Percentiles rank a stretch among this genome's conserved stretches.
These are phyloP conservation scores for Anguilla rostrata DNA, from an alignment of 2,113 vertebrate genomes.

Conservation along the genomic window DNA sequence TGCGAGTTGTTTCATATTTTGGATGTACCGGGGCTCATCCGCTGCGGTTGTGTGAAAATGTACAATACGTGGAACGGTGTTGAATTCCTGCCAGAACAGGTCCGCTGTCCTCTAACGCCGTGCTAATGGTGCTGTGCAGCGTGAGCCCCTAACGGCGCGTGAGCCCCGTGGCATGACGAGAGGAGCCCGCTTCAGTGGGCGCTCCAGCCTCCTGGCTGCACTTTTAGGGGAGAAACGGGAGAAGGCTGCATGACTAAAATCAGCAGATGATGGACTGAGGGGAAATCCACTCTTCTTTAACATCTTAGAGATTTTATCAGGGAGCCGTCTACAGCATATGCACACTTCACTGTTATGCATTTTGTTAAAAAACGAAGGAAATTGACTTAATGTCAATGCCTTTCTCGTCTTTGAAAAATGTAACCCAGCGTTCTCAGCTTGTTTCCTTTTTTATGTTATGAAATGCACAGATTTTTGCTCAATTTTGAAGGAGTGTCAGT, in stretches of 20 bases:
- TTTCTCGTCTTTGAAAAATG: conserved; percentile 1
- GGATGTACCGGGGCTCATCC: background rate
- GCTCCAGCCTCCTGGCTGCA: background rate
- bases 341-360: background rate
- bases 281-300: background rate
- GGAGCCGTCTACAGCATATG: background rate
- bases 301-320: background rate
- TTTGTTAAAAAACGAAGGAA: background rate
- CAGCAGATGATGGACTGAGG: background rate
- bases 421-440: background rate
- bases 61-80: background rate
- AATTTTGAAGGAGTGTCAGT: background rate
- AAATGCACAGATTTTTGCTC: background rate
- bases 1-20: background rate
- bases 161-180: background rate
- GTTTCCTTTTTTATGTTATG: background rate
- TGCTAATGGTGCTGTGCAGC: background rate
- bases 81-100: background rate
- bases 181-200: background rate
- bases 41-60: conserved; percentile 3
- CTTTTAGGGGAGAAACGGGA: background rate
- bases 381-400: background rate
- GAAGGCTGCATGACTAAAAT: background rate
- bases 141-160: no score
- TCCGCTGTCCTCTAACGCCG: conserved; percentile 9